Evolutionary conservation across 2,113 vertebrate genomes (phyloP).

Genomic region (Conger conger): DNA sequence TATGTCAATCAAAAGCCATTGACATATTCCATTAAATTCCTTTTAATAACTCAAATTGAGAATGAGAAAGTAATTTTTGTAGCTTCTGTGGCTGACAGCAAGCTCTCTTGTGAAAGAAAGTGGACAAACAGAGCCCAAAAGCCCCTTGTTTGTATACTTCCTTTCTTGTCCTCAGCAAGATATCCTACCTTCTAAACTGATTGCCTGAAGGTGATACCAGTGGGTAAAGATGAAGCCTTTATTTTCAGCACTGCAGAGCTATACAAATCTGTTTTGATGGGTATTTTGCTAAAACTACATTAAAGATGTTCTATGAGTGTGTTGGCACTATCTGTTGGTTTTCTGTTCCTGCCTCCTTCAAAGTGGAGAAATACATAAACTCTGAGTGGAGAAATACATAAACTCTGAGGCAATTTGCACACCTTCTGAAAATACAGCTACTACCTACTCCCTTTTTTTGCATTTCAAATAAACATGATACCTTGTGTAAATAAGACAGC

Average conservation of each 20-base stretch:
- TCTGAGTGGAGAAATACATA: too few relatives aligned
- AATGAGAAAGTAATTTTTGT: conserved; percentile 86
- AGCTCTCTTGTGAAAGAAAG: conserved; percentile 86
- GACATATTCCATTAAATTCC: conserved; percentile 74
- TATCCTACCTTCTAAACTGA: neutral
- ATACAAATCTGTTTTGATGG: neutral
- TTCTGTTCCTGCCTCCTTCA: too few relatives aligned
- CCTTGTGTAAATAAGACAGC: too few relatives aligned
- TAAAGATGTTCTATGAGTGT: neutral
- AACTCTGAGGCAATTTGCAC: too few relatives aligned
- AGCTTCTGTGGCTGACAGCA: conserved; percentile 83
- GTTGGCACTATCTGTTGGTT: neutral
- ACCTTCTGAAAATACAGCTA: too few relatives aligned
- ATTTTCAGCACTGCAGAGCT: neutral
- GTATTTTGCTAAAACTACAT: neutral
- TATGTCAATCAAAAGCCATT: conserved; percentile 52
- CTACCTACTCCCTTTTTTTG: too few relatives aligned
- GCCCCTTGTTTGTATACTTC: conserved; percentile 29
- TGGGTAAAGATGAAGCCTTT: conserved; percentile 3
- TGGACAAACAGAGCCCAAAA: conserved; percentile 45
- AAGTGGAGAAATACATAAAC: too few relatives aligned
- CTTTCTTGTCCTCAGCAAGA: conserved; percentile 23
- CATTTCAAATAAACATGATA: too few relatives aligned
- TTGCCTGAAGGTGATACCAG: neutral
- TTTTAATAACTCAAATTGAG: conserved; percentile 78